Conservation (phyloP, 2,888 invertebrate species). For the Incurvaria masculella region DNA sequence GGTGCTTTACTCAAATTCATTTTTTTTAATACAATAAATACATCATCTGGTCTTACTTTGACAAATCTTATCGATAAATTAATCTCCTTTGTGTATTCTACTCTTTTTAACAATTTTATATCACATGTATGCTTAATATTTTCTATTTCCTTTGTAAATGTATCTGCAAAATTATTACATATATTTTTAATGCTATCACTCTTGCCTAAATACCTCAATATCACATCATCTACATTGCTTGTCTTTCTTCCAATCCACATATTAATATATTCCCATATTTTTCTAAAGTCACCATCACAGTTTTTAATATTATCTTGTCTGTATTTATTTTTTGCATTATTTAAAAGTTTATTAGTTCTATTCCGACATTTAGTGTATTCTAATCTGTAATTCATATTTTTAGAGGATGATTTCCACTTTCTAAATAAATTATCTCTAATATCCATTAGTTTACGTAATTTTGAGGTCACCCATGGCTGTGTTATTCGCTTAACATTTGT, state of each 20-base stretch:
- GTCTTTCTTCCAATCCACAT: background rate
- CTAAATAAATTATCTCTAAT: background rate
- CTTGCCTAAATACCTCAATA: background rate
- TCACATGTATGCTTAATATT: slow-evolving; percentile 2
- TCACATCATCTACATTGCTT: background rate
- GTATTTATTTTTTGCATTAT: too few relatives aligned
- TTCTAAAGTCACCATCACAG: background rate
- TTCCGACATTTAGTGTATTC: background rate
- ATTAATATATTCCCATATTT: slow-evolving; percentile 1
- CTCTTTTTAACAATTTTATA: background rate
- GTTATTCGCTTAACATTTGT: background rate
- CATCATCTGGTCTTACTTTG: background rate
- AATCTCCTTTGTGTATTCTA: background rate
- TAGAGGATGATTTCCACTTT: background rate
- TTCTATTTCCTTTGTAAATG: slow-evolving; percentile 2
- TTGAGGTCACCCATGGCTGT: background rate
- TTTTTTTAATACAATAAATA: background rate
- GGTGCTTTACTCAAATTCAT: background rate
- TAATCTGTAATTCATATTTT: background rate
- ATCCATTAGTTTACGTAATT: background rate
- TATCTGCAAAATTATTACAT: slow-evolving; percentile 1
- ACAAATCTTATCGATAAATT: background rate
- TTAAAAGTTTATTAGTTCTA: too few relatives aligned
- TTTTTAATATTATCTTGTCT: too few relatives aligned
- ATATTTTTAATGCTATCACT: background rate